Percentiles rank a stretch among this genome's conserved stretches.
These are phyloP conservation scores for Sarcophaga rosellei DNA, from an alignment of 2,888 invertebrate species.

Conservation along the genomic window DNA sequence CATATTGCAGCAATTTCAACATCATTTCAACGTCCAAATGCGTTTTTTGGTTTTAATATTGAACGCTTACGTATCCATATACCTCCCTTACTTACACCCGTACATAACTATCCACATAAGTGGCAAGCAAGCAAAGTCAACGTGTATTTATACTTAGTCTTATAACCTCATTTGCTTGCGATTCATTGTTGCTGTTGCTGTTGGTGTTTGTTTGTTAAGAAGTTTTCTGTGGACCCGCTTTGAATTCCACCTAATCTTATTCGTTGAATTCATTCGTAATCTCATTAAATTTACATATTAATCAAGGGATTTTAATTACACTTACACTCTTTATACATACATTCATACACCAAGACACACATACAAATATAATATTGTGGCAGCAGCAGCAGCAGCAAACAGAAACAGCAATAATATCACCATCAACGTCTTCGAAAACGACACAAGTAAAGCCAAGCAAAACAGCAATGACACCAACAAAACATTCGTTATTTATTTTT, in stretches of 20 bases:
- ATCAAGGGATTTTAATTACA: constrained; percentile 99
- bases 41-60: constrained; percentile 66
- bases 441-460: constrained; percentile 46
- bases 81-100: background rate
- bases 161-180: constrained; percentile 64
- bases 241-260: constrained; percentile 85
- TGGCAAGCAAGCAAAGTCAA: constrained; percentile 25
- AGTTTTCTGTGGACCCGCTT: constrained; percentile 75
- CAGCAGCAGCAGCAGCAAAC: constrained; percentile 34
- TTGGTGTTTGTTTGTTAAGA: constrained; percentile 51
- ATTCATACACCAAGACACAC: constrained; percentile 20
- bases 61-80: constrained; percentile 28
- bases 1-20: constrained; percentile 56
- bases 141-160: constrained; percentile 52
- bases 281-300: constrained; percentile 99
- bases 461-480: constrained; percentile 51
- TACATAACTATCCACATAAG: constrained; percentile 12
- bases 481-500: constrained; percentile 58
- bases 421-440: constrained; percentile 59
- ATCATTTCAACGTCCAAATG: constrained; percentile 64
- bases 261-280: constrained; percentile 96
- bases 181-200: constrained; percentile 33
- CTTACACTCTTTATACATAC: constrained; percentile 82
- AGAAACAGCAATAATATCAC: constrained; percentile 33
- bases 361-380: constrained; percentile 18